A percentile compares a stretch with the other conserved stretches of the same genome.
These are phyloP conservation scores for Oxyteleia sp. DNA, from an alignment of 2,888 invertebrate species.

Conservation along the genomic window DNA sequence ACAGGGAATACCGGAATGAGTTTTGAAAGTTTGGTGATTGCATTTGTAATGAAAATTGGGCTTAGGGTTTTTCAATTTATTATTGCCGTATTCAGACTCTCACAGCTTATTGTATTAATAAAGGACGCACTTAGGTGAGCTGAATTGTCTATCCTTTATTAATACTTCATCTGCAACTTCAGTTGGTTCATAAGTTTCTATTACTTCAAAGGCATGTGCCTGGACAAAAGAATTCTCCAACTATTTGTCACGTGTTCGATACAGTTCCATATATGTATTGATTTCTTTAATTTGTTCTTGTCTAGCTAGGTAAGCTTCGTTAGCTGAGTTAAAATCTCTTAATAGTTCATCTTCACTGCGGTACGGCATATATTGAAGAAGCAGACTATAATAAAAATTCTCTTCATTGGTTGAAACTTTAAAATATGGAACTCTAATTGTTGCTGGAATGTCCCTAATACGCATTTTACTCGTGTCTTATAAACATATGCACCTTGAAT, in stretches of 20 bases:
- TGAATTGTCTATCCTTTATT: no score
- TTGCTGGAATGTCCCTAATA: slow-evolving; percentile 3
- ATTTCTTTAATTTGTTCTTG: slow-evolving; percentile 21
- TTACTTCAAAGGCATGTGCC: neutral
- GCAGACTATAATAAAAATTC: slow-evolving; percentile 13
- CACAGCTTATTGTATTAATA: no score
- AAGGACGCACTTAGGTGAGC: no score
- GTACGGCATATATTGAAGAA: slow-evolving; percentile 26
- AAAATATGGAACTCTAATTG: slow-evolving; percentile 11
- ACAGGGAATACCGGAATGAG: no score
- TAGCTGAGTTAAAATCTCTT: slow-evolving; percentile 1
- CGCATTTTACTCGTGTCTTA: slow-evolving; percentile 6
- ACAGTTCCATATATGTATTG: neutral
- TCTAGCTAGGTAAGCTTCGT: slow-evolving; percentile 15
- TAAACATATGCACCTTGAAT: slow-evolving; percentile 9
- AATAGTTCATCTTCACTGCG: slow-evolving; percentile 14
- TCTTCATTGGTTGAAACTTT: slow-evolving; percentile 5
- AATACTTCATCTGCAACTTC: slow-evolving; percentile 17
- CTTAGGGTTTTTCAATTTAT: no score
- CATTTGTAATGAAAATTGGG: no score
- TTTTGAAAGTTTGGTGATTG: no score
- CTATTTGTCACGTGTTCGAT: slow-evolving; percentile 1
- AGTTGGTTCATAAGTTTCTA: neutral
- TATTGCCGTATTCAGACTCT: no score
- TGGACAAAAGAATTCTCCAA: slow-evolving; percentile 14